These are phyloP conservation scores for Seira musarum DNA, from an alignment of 2,888 invertebrate genomes.

Conservation along the genomic window DNA sequence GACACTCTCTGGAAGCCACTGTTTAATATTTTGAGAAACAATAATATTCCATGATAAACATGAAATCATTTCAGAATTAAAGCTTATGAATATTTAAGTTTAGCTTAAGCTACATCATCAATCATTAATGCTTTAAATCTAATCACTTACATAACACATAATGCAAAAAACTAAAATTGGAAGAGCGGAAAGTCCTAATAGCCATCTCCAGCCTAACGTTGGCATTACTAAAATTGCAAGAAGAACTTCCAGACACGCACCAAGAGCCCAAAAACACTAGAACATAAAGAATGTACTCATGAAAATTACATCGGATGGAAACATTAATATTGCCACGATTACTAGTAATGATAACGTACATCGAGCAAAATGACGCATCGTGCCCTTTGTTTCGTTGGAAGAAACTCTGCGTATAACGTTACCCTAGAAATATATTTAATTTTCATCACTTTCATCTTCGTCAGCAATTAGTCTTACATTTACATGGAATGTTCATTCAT, in stretches of 20 bases:
- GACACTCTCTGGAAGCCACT: constrained; percentile 96
- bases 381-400: constrained; percentile 93
- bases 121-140: constrained; percentile 20
- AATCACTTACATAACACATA: constrained; percentile 82
- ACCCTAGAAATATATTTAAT: constrained; percentile 78
- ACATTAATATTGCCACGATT: not conserved
- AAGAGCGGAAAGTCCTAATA: constrained; percentile 91
- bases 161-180: constrained; percentile 85
- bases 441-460: not conserved
- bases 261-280: constrained; percentile 96
- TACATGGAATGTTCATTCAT: constrained; percentile 6
- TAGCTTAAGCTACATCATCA: not conserved
- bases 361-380: constrained; percentile 96
- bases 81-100: not conserved
- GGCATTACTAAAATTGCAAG: constrained; percentile 94
- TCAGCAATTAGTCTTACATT: not conserved
- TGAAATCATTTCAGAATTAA: too few species aligned
- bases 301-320: not conserved
- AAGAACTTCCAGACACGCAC: constrained; percentile 93
- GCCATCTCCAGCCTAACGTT: constrained; percentile 91
- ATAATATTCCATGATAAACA: too few species aligned
- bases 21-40: not conserved
- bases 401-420: constrained; percentile 95
- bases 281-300: constrained; percentile 60
- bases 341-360: constrained; percentile 77